phyloP scores from a whole-genome alignment of 2,888 invertebrate species.

The Hypsopygia costalis region DNA sequence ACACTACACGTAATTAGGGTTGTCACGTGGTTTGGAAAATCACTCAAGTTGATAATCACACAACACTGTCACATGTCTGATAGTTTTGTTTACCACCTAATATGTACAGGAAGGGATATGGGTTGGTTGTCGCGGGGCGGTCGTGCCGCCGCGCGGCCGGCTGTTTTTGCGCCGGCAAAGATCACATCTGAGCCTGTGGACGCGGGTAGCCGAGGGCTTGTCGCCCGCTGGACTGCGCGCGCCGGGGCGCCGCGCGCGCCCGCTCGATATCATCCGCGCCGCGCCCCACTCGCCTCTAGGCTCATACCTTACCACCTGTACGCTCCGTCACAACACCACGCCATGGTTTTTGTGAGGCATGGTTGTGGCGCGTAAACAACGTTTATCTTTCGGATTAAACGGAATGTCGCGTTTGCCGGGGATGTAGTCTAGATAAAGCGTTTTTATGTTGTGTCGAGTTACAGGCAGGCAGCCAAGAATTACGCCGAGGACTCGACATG shows the following conservation, averaged over 20 bases:
- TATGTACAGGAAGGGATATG: slow-evolving; percentile 22
- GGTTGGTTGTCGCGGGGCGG: slow-evolving; percentile 12
- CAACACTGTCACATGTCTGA: slow-evolving; percentile 38
- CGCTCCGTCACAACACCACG: slow-evolving; percentile 71
- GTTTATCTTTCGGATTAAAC: slow-evolving; percentile 4
- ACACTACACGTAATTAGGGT: slow-evolving; percentile 29
- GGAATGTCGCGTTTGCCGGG: slow-evolving; percentile 1
- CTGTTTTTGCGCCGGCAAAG: slow-evolving; percentile 14
- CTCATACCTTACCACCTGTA: slow-evolving; percentile 66
- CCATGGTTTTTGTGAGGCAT: slow-evolving; percentile 38
- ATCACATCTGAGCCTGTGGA: slow-evolving; percentile 43
- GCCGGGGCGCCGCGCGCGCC: slow-evolving; percentile 32
- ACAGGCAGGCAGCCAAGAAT: not conserved
- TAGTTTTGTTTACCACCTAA: slow-evolving; percentile 20
- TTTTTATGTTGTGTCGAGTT: slow-evolving; percentile 3
- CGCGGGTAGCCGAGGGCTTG: slow-evolving; percentile 47
- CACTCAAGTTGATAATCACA: slow-evolving; percentile 25
- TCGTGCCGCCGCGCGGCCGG: slow-evolving; percentile 17
- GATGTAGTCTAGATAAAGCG: slow-evolving; percentile 3
- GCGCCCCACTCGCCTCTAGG: slow-evolving; percentile 51
- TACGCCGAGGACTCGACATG: not conserved
- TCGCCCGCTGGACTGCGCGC: slow-evolving; percentile 57
- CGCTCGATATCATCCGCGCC: slow-evolving; percentile 53
- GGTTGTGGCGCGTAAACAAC: slow-evolving; percentile 18
- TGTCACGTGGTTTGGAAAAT: slow-evolving; percentile 21